A percentile compares a stretch with the other conserved stretches of the same genome.
Evolutionary conservation across 2,888 invertebrate species (phyloP).

Genomic region (Octonoba sinensis): DNA sequence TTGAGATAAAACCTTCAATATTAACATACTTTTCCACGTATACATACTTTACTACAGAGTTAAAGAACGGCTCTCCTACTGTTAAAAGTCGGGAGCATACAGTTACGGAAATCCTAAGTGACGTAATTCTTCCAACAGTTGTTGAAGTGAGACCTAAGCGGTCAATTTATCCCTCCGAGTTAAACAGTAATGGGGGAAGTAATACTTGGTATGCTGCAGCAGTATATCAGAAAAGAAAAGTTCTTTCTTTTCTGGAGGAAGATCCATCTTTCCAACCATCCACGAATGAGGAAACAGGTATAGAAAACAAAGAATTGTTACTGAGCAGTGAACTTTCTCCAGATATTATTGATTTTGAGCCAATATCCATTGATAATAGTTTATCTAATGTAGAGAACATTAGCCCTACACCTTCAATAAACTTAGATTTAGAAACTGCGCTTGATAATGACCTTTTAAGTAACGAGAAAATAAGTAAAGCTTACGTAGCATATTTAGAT

Average conservation of each 20-base stretch:
- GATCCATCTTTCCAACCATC: no score
- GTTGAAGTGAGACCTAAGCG: conserved; percentile 10
- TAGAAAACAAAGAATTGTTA: no score
- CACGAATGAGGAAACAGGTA: no score
- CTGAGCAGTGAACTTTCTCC: no score
- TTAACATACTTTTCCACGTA: conserved; percentile 66
- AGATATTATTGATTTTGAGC: no score
- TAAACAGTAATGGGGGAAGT: no score
- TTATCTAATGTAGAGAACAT: not conserved
- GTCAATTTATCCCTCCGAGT: not conserved
- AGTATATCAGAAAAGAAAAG: no score
- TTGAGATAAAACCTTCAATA: conserved; percentile 50
- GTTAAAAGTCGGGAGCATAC: conserved; percentile 61
- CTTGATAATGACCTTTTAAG: conserved; percentile 42
- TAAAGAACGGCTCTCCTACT: conserved; percentile 44
- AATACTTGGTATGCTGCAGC: no score
- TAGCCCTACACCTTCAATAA: not conserved
- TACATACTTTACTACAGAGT: conserved; percentile 64
- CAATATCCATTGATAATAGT: no score
- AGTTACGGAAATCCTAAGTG: conserved; percentile 57
- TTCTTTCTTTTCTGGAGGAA: no score
- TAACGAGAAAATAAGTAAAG: conserved; percentile 50
- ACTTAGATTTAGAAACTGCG: not conserved
- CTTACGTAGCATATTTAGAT: conserved; percentile 54
- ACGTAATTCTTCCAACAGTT: conserved; percentile 51